Evolutionary conservation across 2,113 vertebrate species (phyloP).

Genomic region (Caloenas nicobarica): DNA sequence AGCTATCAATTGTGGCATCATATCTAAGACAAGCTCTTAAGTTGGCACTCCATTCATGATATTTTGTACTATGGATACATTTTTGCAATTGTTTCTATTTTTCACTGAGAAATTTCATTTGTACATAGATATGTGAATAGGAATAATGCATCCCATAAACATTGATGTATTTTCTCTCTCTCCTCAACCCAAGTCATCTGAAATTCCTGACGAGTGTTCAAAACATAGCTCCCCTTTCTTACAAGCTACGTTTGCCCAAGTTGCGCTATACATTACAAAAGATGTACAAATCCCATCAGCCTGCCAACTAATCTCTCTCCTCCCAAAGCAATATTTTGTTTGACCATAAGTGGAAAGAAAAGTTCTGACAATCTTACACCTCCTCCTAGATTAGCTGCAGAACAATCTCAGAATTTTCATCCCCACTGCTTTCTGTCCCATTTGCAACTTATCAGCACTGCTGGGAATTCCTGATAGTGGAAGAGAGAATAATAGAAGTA

Average conservation of each 20-base stretch:
- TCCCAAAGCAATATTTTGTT: neutral
- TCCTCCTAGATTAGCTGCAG: neutral
- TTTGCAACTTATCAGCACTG: neutral
- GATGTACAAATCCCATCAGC: neutral
- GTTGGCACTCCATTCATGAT: neutral
- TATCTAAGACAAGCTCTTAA: neutral
- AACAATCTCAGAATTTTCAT: constrained; percentile 1
- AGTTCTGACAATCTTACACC: neutral
- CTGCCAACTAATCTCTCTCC: neutral
- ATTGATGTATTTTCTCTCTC: neutral
- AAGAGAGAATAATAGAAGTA: neutral
- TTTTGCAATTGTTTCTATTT: neutral
- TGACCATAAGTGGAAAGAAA: neutral
- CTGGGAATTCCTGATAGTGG: neutral
- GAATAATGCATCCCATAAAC: neutral
- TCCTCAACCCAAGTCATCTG: neutral
- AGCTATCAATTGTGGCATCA: neutral
- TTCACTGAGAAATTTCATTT: neutral
- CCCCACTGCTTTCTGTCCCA: neutral
- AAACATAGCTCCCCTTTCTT: neutral
- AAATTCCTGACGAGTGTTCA: neutral
- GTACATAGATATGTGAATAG: neutral
- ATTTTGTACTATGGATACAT: neutral
- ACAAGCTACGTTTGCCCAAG: neutral
- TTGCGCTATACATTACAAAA: neutral